phyloP scores from a whole-genome alignment of 2,888 invertebrate species.

The Ennomos erosarius region DNA sequence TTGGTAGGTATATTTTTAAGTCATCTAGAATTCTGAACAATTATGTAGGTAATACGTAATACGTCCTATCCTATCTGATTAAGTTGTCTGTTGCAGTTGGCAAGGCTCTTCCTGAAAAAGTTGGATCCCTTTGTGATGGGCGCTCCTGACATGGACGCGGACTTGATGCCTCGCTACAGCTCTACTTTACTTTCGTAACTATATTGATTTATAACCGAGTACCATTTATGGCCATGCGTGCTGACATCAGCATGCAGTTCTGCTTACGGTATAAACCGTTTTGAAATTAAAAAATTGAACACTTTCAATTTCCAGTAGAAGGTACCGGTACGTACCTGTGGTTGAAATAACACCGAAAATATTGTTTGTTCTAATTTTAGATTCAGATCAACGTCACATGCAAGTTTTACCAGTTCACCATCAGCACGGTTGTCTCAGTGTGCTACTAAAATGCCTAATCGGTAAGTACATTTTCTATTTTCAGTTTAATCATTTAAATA shows the following conservation, averaged over 20 bases:
- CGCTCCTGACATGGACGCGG: conserved; percentile 36
- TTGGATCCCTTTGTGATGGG: conserved; percentile 68
- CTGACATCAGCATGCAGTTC: too few species aligned
- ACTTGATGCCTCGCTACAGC: conserved; percentile 53
- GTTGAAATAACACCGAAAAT: too few species aligned
- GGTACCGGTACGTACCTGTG: too few species aligned
- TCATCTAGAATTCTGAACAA: too few species aligned
- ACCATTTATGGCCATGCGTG: too few species aligned
- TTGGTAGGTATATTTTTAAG: too few species aligned
- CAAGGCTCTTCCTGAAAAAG: conserved; percentile 60
- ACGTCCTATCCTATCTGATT: too few species aligned
- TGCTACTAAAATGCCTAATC: conserved; percentile 32
- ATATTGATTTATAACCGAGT: conserved; percentile 2
- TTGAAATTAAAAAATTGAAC: too few species aligned
- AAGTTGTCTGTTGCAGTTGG: conserved; percentile 54
- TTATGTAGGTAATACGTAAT: too few species aligned
- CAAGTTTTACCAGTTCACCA: conserved; percentile 41
- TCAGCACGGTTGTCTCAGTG: conserved; percentile 33
- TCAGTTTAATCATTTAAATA: too few species aligned
- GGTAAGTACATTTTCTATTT: conserved; percentile 36
- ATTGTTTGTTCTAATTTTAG: conserved; percentile 35
- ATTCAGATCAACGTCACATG: conserved; percentile 44
- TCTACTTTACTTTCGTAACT: conserved; percentile 60
- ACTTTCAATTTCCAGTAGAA: too few species aligned
- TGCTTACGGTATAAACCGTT: too few species aligned